Evolutionary conservation across 2,888 invertebrate genomes (phyloP).

Genomic region (Polydrusus cervinus): DNA sequence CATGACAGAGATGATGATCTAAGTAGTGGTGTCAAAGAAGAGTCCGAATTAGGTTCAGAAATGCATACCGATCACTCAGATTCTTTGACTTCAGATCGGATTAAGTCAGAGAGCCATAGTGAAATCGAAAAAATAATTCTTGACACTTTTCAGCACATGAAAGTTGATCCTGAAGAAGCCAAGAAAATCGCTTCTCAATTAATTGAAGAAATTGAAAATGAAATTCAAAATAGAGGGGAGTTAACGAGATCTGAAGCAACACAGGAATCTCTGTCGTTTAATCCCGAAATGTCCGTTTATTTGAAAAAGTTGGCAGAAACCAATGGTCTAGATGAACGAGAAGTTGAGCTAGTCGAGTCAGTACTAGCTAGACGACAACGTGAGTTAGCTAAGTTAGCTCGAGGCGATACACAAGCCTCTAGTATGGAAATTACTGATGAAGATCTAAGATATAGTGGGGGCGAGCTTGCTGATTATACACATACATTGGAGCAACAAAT

Average conservation of each 20-base stretch:
- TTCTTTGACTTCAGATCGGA: slow-evolving; percentile 67
- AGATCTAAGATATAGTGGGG: slow-evolving; percentile 81
- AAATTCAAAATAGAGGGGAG: slow-evolving; percentile 70
- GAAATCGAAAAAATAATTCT: slow-evolving; percentile 69
- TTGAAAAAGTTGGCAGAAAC: slow-evolving; percentile 70
- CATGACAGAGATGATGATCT: slow-evolving; percentile 69
- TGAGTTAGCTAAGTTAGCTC: slow-evolving; percentile 69
- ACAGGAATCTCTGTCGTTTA: slow-evolving; percentile 57
- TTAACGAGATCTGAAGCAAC: slow-evolving; percentile 42
- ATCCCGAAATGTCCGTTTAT: slow-evolving; percentile 70
- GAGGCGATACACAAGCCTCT: slow-evolving; percentile 73
- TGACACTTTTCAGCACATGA: slow-evolving; percentile 69
- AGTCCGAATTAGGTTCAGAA: slow-evolving; percentile 68
- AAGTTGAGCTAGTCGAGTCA: slow-evolving; percentile 72
- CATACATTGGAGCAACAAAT: slow-evolving; percentile 69
- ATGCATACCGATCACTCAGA: slow-evolving; percentile 69
- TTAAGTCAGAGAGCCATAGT: slow-evolving; percentile 68
- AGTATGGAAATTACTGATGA: slow-evolving; percentile 78
- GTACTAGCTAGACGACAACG: slow-evolving; percentile 72
- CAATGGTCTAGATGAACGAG: slow-evolving; percentile 71
- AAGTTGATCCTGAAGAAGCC: slow-evolving; percentile 72
- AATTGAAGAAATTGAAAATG: slow-evolving; percentile 74
- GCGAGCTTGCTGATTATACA: slow-evolving; percentile 78
- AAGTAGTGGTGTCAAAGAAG: slow-evolving; percentile 65
- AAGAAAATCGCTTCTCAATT: slow-evolving; percentile 72